Evolutionary conservation across 2,797 vertebrate genomes (phyloP), one percentile per base, ranked within the genome.

Genomic region (Pangasius djambal): DNA sequence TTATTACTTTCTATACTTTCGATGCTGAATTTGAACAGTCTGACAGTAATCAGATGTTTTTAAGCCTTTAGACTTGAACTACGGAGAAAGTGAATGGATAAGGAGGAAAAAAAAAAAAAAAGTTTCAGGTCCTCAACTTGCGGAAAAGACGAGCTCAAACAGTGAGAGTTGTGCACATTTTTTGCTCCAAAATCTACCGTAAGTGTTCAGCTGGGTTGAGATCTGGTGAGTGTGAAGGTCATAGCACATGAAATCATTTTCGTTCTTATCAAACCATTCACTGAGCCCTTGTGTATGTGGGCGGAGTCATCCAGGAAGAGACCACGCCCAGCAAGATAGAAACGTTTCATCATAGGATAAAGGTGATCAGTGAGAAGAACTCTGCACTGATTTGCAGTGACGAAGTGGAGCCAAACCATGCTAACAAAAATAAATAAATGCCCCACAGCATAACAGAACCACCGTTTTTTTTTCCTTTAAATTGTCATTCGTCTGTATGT

Each of bases 401-500:
- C 12, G 22, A 63, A 8, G 81, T 18, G 12, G 9, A 85, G 44
- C 63, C 34, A 7, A 22, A 61, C 34, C 81, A 13, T 7, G 57
- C 34, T 20, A 50, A 12, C 15, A 69, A 20, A 84, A 52, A 69
- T 69, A 69, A 69, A 69, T 20, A 84, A 84, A 84, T 31, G 28
- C 83, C 40, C 40, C 28, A 28, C 22, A 28, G 52, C 81, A 83
- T 65, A 65, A 63, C 59, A 22, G 13, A 50, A 9, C 44, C 65
- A 22, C 44, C 0, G 16, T 18, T 61, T 40, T 52, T 25, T 37
- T 25, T 28, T 6, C 83, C 63, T 85, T 85, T 85, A 69, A 85
- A 85, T 85, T 52, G 83, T 85, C 83, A 50, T 63, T 13, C 40
- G 65, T 85, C 57, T 65, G 57, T 77, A 48, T 40, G 69, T 77